Conservation (phyloP, 2,797 vertebrate genomes). For the Bryconaethiops microstoma region DNA sequence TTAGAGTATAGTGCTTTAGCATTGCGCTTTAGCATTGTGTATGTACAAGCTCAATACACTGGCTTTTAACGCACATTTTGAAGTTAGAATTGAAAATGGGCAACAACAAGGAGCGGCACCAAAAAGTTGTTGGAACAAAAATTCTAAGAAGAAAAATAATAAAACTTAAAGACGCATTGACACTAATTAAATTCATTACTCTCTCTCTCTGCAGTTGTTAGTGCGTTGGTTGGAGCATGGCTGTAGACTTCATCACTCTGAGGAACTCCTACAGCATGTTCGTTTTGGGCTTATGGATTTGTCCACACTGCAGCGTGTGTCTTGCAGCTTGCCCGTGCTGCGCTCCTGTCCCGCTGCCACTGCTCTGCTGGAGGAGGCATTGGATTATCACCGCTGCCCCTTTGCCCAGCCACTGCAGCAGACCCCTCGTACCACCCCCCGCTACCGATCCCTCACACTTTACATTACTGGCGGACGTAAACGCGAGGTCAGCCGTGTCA, state of each 20-base stretch:
- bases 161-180: no score
- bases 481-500: conserved; percentile 90
- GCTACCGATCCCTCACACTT: conserved; percentile 91
- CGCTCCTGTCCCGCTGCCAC: conserved; percentile 85
- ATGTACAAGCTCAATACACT: no score
- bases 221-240: conserved; percentile 94
- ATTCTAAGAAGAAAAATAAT: no score
- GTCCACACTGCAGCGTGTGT: conserved; percentile 84
- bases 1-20: no score
- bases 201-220: conserved; percentile 79
- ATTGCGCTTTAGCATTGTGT: no score
- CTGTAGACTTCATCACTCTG: conserved; percentile 89
- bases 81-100: no score
- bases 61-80: no score
- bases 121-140: no score
- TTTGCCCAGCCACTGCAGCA: conserved; percentile 94
- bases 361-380: conserved; percentile 88
- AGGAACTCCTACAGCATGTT: conserved; percentile 90
- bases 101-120: no score
- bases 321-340: conserved; percentile 85
- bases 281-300: conserved; percentile 95
- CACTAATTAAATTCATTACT: no score
- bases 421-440: conserved; percentile 87
- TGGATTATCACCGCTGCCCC: conserved; percentile 90
- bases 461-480: conserved; percentile 92